phyloP scores from a whole-genome alignment of 2,113 vertebrate species.

The Cottus gobio region DNA sequence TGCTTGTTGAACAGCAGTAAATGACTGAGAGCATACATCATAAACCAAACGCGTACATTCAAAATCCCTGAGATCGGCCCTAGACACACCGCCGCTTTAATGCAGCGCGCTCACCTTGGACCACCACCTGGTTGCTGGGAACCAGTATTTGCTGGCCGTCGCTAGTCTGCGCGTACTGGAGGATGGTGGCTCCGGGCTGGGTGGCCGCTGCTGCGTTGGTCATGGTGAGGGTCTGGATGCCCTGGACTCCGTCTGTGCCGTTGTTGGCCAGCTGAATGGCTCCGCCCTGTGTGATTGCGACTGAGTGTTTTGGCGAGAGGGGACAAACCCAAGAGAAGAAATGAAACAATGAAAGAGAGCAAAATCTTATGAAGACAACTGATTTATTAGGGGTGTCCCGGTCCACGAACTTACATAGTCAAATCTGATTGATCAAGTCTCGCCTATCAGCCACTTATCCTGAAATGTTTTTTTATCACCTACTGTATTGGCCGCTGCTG shows the following conservation, averaged over 20 bases:
- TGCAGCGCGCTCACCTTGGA: slow-evolving; percentile 88
- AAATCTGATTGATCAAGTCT: no score
- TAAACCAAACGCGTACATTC: slow-evolving; percentile 21
- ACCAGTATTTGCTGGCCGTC: slow-evolving; percentile 98
- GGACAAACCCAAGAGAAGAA: neutral
- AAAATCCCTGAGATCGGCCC: neutral
- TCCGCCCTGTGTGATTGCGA: slow-evolving; percentile 97
- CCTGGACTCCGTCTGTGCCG: slow-evolving; percentile 95
- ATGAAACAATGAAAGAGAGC: neutral
- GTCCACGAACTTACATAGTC: no score
- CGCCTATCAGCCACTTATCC: no score
- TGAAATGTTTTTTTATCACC: slow-evolving; percentile 10
- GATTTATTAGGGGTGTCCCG: neutral
- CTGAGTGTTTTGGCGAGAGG: slow-evolving; percentile 73
- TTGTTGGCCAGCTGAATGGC: slow-evolving; percentile 98
- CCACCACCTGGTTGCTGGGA: slow-evolving; percentile 98
- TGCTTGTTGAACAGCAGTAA: neutral
- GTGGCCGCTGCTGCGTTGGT: slow-evolving; percentile 88
- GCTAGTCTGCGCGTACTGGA: slow-evolving; percentile 98
- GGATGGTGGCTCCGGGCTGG: slow-evolving; percentile 94
- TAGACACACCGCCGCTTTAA: no score
- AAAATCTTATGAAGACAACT: neutral
- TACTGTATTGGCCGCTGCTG: slow-evolving; percentile 98
- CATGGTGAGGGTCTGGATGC: slow-evolving; percentile 96
- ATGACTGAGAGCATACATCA: neutral